These are phyloP conservation scores for Melanotaenia nigrans DNA, from an alignment of 2,797 vertebrate genomes.

Conservation along the genomic window DNA sequence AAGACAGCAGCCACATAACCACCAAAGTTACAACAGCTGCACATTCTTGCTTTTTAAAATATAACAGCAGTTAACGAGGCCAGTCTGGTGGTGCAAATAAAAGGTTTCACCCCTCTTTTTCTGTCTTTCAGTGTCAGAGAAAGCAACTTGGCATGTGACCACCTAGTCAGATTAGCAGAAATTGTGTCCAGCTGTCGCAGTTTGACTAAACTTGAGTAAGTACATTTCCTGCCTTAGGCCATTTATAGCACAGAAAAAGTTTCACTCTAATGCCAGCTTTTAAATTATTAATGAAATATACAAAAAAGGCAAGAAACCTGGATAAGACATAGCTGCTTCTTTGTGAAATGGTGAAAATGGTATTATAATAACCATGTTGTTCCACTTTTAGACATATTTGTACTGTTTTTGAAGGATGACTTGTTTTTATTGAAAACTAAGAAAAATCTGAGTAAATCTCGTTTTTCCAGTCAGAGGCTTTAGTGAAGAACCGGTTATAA, in stretches of 20 bases:
- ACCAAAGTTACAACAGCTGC: background rate
- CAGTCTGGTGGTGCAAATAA: background rate
- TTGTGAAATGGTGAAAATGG: no score
- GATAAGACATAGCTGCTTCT: background rate
- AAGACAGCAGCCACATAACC: background rate
- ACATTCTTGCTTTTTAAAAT: background rate
- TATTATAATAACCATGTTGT: no score
- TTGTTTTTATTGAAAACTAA: no score
- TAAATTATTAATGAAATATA: background rate
- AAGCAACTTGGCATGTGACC: slow-evolving; percentile 56
- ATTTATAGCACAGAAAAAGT: background rate
- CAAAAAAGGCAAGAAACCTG: background rate
- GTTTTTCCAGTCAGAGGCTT: background rate
- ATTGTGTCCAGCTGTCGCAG: slow-evolving; percentile 58
- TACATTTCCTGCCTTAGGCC: slow-evolving; percentile 11
- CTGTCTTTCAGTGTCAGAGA: slow-evolving; percentile 67
- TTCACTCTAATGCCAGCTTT: background rate
- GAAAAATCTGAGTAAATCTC: background rate
- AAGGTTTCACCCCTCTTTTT: background rate
- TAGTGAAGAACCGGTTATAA: background rate
- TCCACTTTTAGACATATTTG: no score
- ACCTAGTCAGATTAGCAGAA: slow-evolving; percentile 69
- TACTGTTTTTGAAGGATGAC: no score
- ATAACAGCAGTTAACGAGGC: no score
- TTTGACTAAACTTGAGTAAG: slow-evolving; percentile 76